Evolutionary conservation across 1,140 invertebrate genomes (phyloP).

Genomic region (Daktulosphaira vitifoliae): DNA sequence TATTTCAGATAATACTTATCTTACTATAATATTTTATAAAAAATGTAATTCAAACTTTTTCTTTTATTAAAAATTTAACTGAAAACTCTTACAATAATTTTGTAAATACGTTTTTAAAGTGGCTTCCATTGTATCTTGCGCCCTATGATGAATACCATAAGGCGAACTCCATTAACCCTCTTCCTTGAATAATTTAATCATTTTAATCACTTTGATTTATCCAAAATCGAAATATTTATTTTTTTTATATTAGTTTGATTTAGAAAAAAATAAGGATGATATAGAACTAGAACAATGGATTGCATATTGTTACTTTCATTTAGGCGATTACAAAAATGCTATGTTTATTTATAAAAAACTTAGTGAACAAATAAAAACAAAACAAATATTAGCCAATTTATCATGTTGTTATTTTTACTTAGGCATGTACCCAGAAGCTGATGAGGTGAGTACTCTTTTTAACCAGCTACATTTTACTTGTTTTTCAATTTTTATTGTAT

Average conservation of each 20-base stretch:
- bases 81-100: no score
- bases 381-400: slow-evolving; percentile 63
- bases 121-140: no score
- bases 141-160: no score
- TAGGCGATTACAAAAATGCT: slow-evolving; percentile 85
- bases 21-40: no score
- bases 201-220: no score
- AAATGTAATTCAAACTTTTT: no score
- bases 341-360: slow-evolving; percentile 61
- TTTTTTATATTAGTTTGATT: slow-evolving; percentile 45
- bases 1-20: no score
- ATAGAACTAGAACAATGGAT: slow-evolving; percentile 73
- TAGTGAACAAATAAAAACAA: slow-evolving; percentile 40
- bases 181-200: no score
- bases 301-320: slow-evolving; percentile 89
- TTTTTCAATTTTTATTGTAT: background rate
- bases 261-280: slow-evolving; percentile 36
- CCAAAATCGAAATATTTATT: no score
- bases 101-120: no score
- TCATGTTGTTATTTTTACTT: slow-evolving; percentile 94
- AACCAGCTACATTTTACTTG: slow-evolving; percentile 6
- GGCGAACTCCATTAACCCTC: no score
- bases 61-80: no score
- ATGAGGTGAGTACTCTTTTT: slow-evolving; percentile 44
- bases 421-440: slow-evolving; percentile 66